Percentiles rank a stretch among this genome's conserved stretches.
Conservation (phyloP, 2,113 vertebrate genomes). For the Dasypus novemcinctus region DNA sequence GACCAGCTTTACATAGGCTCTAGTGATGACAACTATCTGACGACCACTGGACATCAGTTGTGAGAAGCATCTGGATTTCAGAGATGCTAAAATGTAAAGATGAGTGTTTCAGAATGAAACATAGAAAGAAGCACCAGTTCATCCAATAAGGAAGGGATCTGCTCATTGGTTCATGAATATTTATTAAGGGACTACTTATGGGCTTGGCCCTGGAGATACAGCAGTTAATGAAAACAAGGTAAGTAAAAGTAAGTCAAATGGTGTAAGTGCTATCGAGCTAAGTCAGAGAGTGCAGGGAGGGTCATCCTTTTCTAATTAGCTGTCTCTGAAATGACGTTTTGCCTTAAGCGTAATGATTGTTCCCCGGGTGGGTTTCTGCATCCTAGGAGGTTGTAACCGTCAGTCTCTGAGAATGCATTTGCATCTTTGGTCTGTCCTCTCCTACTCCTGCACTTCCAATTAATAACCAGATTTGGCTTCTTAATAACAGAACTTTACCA, state of each 20-base stretch:
- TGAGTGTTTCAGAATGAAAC: neutral
- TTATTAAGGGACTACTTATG: neutral
- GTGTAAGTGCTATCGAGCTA: neutral
- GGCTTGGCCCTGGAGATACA: neutral
- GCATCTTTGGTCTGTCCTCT: neutral
- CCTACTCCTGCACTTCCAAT: neutral
- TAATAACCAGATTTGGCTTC: neutral
- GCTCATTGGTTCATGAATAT: neutral
- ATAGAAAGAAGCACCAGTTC: neutral
- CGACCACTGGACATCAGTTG: rapidly evolving
- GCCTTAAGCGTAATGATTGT: neutral
- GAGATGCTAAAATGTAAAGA: neutral
- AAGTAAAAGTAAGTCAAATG: neutral
- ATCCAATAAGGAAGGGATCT: neutral
- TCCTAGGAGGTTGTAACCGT: rapidly evolving
- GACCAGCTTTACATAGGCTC: neutral
- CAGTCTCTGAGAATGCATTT: neutral
- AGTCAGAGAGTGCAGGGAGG: neutral
- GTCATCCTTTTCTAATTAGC: neutral
- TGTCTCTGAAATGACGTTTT: neutral
- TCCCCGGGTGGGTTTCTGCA: neutral
- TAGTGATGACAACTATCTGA: rapidly evolving
- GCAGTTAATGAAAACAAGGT: neutral
- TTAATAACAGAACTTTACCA: neutral
- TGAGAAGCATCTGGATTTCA: neutral